These are phyloP conservation scores for Leucozona laternaria DNA, from an alignment of 2,888 invertebrate genomes.

Conservation along the genomic window DNA sequence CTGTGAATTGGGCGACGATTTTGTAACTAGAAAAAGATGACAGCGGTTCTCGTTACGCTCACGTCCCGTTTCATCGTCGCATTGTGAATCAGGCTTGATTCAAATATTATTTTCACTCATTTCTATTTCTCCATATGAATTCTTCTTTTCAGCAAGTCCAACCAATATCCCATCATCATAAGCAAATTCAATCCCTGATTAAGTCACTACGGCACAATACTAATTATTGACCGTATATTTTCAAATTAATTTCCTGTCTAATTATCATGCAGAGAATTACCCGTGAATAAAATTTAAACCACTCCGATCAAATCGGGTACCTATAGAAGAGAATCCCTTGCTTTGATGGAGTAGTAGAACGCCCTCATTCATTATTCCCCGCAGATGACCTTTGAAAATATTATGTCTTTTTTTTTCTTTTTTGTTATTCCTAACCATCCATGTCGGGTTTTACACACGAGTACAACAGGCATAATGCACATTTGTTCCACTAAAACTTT, in stretches of 20 bases:
- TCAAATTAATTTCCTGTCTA: slow-evolving; percentile 50
- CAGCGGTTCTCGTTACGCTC: too few species aligned
- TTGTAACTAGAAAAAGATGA: too few species aligned
- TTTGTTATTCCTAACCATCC: slow-evolving; percentile 58
- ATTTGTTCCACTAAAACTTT: slow-evolving; percentile 59
- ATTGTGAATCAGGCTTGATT: too few species aligned
- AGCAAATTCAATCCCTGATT: slow-evolving; percentile 23
- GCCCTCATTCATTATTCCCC: slow-evolving; percentile 69
- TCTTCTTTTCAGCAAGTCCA: background rate
- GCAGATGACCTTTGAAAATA: slow-evolving; percentile 61
- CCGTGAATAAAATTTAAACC: slow-evolving; percentile 43
- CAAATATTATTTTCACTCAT: too few species aligned
- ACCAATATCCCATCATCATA: background rate
- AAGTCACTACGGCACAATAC: slow-evolving; percentile 53
- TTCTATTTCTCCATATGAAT: background rate
- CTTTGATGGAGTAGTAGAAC: slow-evolving; percentile 33
- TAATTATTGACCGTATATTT: slow-evolving; percentile 49
- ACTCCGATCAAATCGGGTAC: slow-evolving; percentile 43
- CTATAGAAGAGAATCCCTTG: background rate
- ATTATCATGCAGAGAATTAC: slow-evolving; percentile 57
- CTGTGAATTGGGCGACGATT: too few species aligned
- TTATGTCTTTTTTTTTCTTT: slow-evolving; percentile 9
- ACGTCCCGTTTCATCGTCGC: too few species aligned
- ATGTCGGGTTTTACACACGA: slow-evolving; percentile 40
- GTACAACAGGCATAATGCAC: slow-evolving; percentile 47